Evolutionary conservation across 2,888 invertebrate genomes (phyloP).

Genomic region (Cylloceria caligata): DNA sequence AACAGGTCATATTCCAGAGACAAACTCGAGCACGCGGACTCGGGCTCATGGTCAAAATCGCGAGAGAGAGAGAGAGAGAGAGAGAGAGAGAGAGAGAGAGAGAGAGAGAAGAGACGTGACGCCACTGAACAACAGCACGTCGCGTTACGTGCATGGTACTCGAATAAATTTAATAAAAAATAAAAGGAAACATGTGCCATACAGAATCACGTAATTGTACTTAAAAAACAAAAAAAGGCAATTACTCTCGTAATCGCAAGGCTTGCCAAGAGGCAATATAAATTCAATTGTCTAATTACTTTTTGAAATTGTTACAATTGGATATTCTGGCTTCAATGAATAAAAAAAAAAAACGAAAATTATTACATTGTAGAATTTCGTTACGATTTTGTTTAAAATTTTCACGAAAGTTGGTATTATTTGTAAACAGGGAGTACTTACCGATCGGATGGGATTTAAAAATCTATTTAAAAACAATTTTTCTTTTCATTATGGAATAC

Average conservation of each 20-base stretch:
- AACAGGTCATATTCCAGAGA: conserved; percentile 63
- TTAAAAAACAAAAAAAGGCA: neutral
- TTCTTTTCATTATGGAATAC: too few relatives aligned
- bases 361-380: too few relatives aligned
- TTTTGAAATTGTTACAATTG: neutral
- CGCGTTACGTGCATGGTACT: conserved; percentile 1
- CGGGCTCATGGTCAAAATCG: conserved; percentile 27
- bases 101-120: neutral
- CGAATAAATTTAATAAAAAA: neutral
- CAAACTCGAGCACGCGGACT: conserved; percentile 19
- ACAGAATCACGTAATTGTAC: conserved; percentile 5
- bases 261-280: neutral
- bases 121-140: neutral
- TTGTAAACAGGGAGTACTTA: too few relatives aligned
- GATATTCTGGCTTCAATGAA: neutral
- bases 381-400: too few relatives aligned
- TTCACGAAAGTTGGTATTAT: too few relatives aligned
- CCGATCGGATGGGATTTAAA: too few relatives aligned
- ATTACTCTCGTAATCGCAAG: neutral
- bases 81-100: neutral
- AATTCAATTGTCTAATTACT: conserved; percentile 4
- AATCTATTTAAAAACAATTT: too few relatives aligned
- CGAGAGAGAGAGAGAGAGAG: neutral
- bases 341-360: neutral
- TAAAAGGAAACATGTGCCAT: neutral